Base-by-base conservation (phyloP, 2,888 invertebrate species). In the Matsumyia berberina region DNA sequence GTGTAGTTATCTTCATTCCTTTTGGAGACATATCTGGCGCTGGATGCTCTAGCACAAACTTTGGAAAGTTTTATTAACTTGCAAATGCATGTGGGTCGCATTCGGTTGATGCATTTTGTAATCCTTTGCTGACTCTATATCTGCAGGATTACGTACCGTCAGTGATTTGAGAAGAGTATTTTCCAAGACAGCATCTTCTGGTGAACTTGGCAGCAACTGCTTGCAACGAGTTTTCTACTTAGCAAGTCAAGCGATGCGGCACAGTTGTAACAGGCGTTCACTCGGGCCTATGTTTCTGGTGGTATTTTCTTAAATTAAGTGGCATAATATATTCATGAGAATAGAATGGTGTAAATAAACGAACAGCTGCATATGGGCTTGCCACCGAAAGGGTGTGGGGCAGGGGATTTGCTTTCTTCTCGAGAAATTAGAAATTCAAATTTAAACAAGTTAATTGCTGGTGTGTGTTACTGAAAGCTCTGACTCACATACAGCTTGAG, bases 291-390 rank as follows among this genome's bases (percentile, higher is more conserved):
- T 78, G 66, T 62, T 78, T 58, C 55, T 66, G 55, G 46, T 51
- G 62, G 67, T 62, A 78, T 78, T 73, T 85, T 80, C 80, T 74
- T 69, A 85, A 85, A 85, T 85, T 80, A 85, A 80, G 74, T 85
- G 74, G 37, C 33, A 58, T 85, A 85, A 85, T 80, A 74, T 80
- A 85, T 85, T 85, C 85, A 85, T 85, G 69, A 58, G 53, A 66
- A 58, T 74, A 46, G 62, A 69, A 73, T 57, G 64, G 42, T 51
- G 69, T 70, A 79, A 85, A 85, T 74, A 85, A 80, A 69, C 70
- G 80, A 85, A 85, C 80, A 85, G 70, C 57, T 74, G 62, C 73
- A 79, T 42, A 67, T 42, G 11, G 55, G 69, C 17, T 3, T n/a
- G 35, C 17, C 12, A n/a, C 2, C 5, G 44, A 44, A 31, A 55